Conservation (phyloP, 2,797 vertebrate genomes). For the Helarctos malayanus region DNA sequence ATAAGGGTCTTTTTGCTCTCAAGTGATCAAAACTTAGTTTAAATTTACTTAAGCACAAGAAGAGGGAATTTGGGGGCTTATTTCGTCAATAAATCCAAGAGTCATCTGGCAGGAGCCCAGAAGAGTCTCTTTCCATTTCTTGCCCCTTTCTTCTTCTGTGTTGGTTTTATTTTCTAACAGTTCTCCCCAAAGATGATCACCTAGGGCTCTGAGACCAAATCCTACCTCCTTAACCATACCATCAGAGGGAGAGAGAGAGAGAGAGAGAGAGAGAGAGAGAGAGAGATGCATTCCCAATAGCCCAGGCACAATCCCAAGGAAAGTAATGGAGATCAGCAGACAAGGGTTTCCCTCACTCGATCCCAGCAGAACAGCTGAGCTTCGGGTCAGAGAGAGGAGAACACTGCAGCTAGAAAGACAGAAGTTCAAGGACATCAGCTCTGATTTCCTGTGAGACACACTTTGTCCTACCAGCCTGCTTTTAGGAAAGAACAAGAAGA, state of each 20-base stretch:
- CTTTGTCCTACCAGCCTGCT: conserved; percentile 21
- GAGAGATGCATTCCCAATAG: neutral
- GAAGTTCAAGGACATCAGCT: conserved; percentile 30
- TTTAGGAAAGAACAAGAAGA: conserved; percentile 37
- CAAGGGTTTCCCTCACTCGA: neutral
- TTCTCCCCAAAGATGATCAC: neutral
- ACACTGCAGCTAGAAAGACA: neutral
- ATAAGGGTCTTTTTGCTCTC: neutral
- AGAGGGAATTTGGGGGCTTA: neutral
- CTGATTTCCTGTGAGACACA: neutral
- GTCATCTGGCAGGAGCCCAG: neutral
- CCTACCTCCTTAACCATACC: conserved; percentile 2
- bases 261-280: neutral
- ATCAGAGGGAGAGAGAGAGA: neutral
- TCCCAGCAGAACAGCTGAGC: neutral
- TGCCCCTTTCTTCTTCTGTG: neutral
- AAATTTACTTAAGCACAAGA: conserved; percentile 51
- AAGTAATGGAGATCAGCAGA: neutral
- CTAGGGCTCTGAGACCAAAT: conserved; percentile 34
- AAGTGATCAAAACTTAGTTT: conserved; percentile 25
- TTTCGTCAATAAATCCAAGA: conserved; percentile 54
- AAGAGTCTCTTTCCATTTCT: conserved; percentile 43
- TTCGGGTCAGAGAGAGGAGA: neutral
- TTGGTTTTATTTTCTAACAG: conserved; percentile 25
- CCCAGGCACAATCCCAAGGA: neutral